Evolutionary conservation across 2,888 invertebrate species (phyloP), one percentile per base, ranked within the genome.

Genomic region (Ceramica pisi): DNA sequence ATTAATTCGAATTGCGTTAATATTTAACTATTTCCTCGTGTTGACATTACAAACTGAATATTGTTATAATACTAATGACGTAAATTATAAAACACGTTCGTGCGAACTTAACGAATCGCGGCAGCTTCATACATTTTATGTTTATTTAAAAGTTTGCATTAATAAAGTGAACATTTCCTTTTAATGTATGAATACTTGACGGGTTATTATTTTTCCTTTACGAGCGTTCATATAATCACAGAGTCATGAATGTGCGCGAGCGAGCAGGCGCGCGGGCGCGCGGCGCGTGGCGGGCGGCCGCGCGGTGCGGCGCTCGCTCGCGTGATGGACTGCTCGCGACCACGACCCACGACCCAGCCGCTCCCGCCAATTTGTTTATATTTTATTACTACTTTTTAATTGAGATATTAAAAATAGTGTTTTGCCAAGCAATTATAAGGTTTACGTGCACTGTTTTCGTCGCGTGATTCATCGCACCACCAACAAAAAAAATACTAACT

Each of bases 381-480:
- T 56, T 75, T 80, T 71, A 80, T 68, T 68, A 63, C 71, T 53
- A 69, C 21, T 63, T 80, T 81, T 84, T 84, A 80, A 84, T 84
- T 78, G 74, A 82, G 80, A 80, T 67, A 76, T 82, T 84, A 50
- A 71, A 78, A 75, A 73, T 59, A 64, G 66, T 69, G 68, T 75
- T 68, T 62, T 67, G 57, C 68, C 48, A 35, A 62, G 71, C 62
- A 81, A 83, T 81, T 80, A 81, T 66, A 75, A 69, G 23, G 67
- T 75, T 72, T 41, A 73, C 71, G 59, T 74, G 60, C 50, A 56
- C 44, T 59, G 50, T 66, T 61, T 69, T 31, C 48, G 71, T 82
- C 66, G 80, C 81, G 75, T 82, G 78, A 78, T 77, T 68, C 60
- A 75, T 70, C 60, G 62, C 71, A 59, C 46, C 71, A 59, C 44